Conservation (phyloP, 2,888 invertebrate species). For the Teinopalpus imperialis region DNA sequence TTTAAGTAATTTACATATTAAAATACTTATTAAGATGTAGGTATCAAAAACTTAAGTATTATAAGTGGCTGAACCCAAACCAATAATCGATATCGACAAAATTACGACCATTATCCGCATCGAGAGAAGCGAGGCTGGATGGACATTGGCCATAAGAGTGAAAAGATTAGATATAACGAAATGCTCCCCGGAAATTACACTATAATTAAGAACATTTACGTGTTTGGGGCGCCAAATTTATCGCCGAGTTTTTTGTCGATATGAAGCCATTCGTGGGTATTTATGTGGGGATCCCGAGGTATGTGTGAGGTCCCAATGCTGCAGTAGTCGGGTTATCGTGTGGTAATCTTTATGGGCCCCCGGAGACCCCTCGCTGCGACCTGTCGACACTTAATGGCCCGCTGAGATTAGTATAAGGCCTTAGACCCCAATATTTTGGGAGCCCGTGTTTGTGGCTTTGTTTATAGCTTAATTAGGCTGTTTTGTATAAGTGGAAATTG, state of each 20-base stretch:
- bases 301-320: constrained; percentile 74
- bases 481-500: constrained; percentile 75
- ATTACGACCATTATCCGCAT: constrained; percentile 47
- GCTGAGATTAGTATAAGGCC: constrained; percentile 64
- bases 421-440: constrained; percentile 63
- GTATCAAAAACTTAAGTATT: constrained; percentile 37
- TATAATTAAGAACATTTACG: constrained; percentile 80
- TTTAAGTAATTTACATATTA: constrained; percentile 39
- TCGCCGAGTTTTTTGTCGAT: constrained; percentile 79
- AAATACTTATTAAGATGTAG: constrained; percentile 39
- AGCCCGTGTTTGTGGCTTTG: constrained; percentile 75
- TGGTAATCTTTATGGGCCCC: constrained; percentile 78
- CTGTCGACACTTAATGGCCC: constrained; percentile 78
- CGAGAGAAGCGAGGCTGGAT: constrained; percentile 42
- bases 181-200: constrained; percentile 72
- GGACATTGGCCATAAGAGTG: constrained; percentile 61
- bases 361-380: constrained; percentile 69
- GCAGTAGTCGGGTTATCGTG: constrained; percentile 76
- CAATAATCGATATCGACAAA: constrained; percentile 58
- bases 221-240: constrained; percentile 80
- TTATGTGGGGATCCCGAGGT: constrained; percentile 65
- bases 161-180: constrained; percentile 71
- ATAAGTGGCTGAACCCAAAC: constrained; percentile 44
- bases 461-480: constrained; percentile 82
- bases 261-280: constrained; percentile 74